Base-by-base conservation (phyloP, 2,113 vertebrate genomes). In the Lanius collurio region DNA sequence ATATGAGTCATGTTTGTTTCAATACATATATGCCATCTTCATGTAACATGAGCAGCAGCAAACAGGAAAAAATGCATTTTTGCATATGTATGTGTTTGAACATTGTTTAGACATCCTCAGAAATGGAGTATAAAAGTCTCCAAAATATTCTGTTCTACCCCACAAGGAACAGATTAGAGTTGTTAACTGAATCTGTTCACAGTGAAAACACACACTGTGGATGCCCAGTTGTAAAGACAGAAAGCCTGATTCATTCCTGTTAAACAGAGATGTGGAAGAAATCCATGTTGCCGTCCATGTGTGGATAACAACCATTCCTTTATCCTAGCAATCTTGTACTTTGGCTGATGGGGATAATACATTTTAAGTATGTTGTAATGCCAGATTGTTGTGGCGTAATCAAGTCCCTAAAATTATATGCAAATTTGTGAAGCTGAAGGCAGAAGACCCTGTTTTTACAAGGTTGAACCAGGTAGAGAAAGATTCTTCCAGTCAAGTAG, bases 101-200 rank as follows among this genome's bases (percentile, higher is more conserved):
- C 30, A 35, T 73, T 92, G 68, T 81, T 90, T 74, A 82, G 86
- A 78, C 62, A 91, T 64, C 83, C 79, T 91, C 30, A 52, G 65
- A 91, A 94, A 46, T 5, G 26, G 35, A 86, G n/a, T 44, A 52
- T 49, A 44, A 73, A 87, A 84, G 41, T 57, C 83, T 87, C 73
- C 80, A 92, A 92, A 92, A 83, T 84, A 86, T 64, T 92, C 68
- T 87, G 57, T 57, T 90, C 79, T 67, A 50, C 47, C 52, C 73
- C 49, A 55, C 3, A 5, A 89, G 74, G 80, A 87, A 84, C 57
- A 89, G 87, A 91, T 77, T 65, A 92, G 80, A 89, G 77, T 52
- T 92, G 56, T 92, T 89, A 89, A 46, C 37, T 63, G 74, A 94
- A 75, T 63, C 81, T 67, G 28, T 79, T 82, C 62, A 46, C 60